Evolutionary conservation across 2,797 vertebrate genomes (phyloP).

Genomic region (Morus bassanus): DNA sequence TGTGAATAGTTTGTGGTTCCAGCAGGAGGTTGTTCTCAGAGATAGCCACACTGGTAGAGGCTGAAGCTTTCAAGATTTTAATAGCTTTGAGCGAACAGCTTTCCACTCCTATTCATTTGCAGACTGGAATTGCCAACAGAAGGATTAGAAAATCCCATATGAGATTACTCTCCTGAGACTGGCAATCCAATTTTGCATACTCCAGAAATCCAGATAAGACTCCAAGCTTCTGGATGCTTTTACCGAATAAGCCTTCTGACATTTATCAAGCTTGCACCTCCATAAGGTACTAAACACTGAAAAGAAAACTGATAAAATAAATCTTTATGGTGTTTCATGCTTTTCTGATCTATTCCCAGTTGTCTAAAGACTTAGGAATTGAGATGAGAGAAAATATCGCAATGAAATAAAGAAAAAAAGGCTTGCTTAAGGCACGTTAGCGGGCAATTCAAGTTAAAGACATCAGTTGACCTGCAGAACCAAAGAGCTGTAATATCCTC

Average conservation of each 20-base stretch:
- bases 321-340: background rate
- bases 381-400: background rate
- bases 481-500: background rate
- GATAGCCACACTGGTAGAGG: background rate
- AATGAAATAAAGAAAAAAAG: background rate
- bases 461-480: background rate
- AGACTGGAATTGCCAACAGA: background rate
- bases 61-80: background rate
- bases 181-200: constrained; percentile 42
- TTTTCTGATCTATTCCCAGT: background rate
- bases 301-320: background rate
- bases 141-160: constrained; percentile 1
- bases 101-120: background rate
- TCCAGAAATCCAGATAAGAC: constrained; percentile 19
- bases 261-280: background rate
- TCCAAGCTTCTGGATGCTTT: background rate
- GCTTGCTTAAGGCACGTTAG: background rate
- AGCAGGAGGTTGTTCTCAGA: background rate
- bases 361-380: background rate
- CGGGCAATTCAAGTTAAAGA: background rate
- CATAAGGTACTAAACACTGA: background rate
- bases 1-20: background rate
- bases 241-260: background rate
- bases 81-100: background rate
- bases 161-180: constrained; percentile 16